Conservation (phyloP, 2,888 invertebrate species). For the Byasa hedistus region DNA sequence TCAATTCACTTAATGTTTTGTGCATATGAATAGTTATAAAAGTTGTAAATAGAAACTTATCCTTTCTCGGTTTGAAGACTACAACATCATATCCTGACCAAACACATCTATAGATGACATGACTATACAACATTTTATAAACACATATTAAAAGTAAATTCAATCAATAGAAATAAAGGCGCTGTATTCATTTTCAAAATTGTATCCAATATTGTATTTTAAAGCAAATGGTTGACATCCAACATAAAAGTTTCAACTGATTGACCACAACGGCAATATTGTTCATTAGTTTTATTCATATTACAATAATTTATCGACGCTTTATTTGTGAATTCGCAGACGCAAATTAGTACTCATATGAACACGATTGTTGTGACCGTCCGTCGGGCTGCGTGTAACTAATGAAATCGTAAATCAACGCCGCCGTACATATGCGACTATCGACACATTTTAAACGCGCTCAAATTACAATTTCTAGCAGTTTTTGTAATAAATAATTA, state of each 20-base stretch:
- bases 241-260: neutral
- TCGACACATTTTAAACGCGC: constrained; percentile 62
- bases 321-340: constrained; percentile 18
- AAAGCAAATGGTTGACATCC: too few relatives aligned
- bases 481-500: constrained; percentile 31
- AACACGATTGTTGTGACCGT: constrained; percentile 48
- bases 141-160: too few relatives aligned
- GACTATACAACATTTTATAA: too few relatives aligned
- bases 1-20: too few relatives aligned
- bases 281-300: constrained; percentile 18
- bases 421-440: constrained; percentile 47
- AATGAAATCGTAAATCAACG: constrained; percentile 77
- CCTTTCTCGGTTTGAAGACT: too few relatives aligned
- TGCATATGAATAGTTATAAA: too few relatives aligned
- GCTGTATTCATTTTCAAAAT: too few relatives aligned
- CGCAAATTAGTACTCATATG: constrained; percentile 30
- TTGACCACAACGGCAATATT: neutral
- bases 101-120: too few relatives aligned
- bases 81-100: too few relatives aligned
- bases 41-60: too few relatives aligned
- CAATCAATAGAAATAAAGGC: too few relatives aligned
- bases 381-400: constrained; percentile 54
- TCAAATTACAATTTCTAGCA: constrained; percentile 62
- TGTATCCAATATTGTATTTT: too few relatives aligned
- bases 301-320: constrained; percentile 17